phyloP scores from a whole-genome alignment of 2,888 invertebrate genomes.

The Tuberolachnus salignus region DNA sequence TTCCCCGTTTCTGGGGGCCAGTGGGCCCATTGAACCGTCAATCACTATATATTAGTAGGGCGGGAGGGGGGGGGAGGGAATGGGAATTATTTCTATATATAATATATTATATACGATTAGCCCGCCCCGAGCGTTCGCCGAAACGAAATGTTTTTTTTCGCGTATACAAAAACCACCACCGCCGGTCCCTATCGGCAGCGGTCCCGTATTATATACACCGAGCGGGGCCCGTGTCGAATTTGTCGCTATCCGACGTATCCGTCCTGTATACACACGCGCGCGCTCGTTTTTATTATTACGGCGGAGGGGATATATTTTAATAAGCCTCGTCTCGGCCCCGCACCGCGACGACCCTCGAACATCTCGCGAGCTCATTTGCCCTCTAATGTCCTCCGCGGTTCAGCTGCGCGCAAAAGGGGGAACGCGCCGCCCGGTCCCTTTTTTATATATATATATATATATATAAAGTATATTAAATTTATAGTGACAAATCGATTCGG shows the following conservation, averaged over 20 bases:
- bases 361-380: conserved; percentile 45
- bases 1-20: neutral
- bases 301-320: conserved; percentile 24
- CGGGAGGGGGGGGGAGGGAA: neutral
- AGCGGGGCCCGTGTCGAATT: conserved; percentile 29
- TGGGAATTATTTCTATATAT: too few relatives aligned
- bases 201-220: too few relatives aligned
- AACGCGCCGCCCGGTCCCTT: neutral
- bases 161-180: conserved; percentile 25
- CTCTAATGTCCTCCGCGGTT: conserved; percentile 27
- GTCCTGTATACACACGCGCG: too few relatives aligned
- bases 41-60: conserved; percentile 29
- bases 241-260: conserved; percentile 43
- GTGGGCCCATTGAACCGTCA: conserved; percentile 53
- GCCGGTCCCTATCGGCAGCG: neutral
- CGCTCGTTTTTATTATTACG: too few relatives aligned
- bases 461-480: neutral
- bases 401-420: neutral
- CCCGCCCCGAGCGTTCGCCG: neutral
- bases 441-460: neutral
- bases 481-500: conserved; percentile 53
- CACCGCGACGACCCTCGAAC: neutral
- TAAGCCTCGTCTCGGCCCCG: conserved; percentile 28
- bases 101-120: too few relatives aligned
- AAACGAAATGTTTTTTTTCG: conserved; percentile 54